A percentile compares a stretch with the other conserved stretches of the same genome.
Conservation (phyloP, 37 sponge, comb jelly and placozoan genomes). For the Axinella damicornis region DNA sequence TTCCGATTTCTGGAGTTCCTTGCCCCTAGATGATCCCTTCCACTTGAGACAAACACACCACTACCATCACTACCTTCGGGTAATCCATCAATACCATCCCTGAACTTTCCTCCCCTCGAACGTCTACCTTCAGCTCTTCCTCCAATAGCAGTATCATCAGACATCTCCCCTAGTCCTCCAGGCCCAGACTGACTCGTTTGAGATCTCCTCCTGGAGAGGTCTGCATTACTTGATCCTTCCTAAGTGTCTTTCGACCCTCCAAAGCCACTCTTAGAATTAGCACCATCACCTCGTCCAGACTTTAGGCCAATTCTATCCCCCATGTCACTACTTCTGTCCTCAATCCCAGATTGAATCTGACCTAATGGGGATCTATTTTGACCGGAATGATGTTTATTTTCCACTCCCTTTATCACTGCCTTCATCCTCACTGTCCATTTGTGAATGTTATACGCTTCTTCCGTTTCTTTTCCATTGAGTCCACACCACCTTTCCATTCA, state of each 20-base stretch:
- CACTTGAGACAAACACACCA: background rate
- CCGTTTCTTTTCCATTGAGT: slow-evolving; percentile 8
- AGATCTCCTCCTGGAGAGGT: too few relatives aligned
- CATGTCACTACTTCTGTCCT: background rate
- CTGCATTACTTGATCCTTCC: too few relatives aligned
- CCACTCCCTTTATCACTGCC: background rate
- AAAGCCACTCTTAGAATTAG: too few relatives aligned
- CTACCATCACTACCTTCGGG: background rate
- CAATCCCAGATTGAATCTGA: background rate
- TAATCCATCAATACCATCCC: slow-evolving; percentile 24
- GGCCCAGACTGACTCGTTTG: too few relatives aligned
- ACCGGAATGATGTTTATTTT: background rate
- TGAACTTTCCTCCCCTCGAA: too few relatives aligned
- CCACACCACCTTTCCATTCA: background rate
- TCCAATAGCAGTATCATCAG: too few relatives aligned
- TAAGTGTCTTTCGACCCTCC: too few relatives aligned
- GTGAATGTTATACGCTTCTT: slow-evolving; percentile 64
- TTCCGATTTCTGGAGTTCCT: too few relatives aligned
- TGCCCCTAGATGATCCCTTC: too few relatives aligned
- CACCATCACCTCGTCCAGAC: background rate
- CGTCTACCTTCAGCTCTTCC: too few relatives aligned
- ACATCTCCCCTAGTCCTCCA: too few relatives aligned
- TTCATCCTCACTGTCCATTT: slow-evolving; percentile 32
- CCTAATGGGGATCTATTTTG: background rate
- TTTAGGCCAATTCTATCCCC: background rate